Evolutionary conservation across 2,797 vertebrate genomes (phyloP).

Genomic region (Coregonus suidteri): DNA sequence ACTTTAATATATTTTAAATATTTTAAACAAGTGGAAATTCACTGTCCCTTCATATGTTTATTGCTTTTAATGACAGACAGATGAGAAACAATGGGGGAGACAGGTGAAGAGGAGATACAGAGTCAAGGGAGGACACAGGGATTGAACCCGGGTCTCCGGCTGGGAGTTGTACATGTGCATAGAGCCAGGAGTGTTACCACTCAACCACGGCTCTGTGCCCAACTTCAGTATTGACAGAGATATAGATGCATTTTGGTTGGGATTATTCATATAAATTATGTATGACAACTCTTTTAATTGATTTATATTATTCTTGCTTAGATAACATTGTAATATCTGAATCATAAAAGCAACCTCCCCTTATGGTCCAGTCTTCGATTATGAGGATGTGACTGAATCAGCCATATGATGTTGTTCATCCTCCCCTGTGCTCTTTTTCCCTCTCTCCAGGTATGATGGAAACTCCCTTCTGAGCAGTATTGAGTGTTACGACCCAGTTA

Average conservation of each 20-base stretch:
- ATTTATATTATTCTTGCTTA: no score
- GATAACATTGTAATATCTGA: no score
- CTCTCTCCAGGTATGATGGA: conserved; percentile 86
- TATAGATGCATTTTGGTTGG: not conserved
- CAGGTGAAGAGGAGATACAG: no score
- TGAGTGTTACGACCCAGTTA: conserved; percentile 96
- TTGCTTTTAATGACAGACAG: not conserved
- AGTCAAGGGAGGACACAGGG: not conserved
- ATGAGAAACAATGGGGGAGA: no score
- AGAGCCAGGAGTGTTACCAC: no score
- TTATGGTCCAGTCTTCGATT: not conserved
- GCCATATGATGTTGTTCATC: not conserved
- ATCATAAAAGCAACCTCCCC: no score
- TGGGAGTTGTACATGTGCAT: no score
- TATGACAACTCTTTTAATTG: no score
- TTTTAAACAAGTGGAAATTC: no score
- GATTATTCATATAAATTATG: not conserved
- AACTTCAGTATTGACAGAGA: not conserved
- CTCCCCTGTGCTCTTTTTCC: not conserved
- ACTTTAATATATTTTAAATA: not conserved
- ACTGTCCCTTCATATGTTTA: not conserved
- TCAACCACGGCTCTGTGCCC: no score
- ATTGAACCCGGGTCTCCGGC: not conserved
- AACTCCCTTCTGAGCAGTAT: conserved; percentile 98
- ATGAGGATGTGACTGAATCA: not conserved